Conservation (phyloP, 2,888 invertebrate species). For the Phlogophora meticulosa region DNA sequence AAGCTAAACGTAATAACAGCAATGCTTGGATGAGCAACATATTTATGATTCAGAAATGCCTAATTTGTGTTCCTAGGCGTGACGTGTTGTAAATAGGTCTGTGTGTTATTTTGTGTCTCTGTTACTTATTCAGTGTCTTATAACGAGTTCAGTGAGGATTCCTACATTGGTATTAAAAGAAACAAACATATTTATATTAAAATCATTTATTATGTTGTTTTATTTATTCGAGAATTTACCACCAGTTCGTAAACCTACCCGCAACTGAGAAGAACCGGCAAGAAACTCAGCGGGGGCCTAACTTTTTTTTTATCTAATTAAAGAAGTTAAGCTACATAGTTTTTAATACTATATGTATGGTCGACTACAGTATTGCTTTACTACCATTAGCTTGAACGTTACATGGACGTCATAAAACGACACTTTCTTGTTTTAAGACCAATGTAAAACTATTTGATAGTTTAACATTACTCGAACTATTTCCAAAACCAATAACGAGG, state of each 20-base stretch:
- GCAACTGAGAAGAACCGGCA: conserved; percentile 59
- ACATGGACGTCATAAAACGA: too few species aligned
- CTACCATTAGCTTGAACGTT: too few species aligned
- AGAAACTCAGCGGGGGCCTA: conserved; percentile 59
- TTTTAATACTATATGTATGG: background rate
- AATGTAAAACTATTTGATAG: too few species aligned
- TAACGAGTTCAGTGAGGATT: conserved; percentile 23
- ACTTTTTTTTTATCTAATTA: conserved; percentile 2
- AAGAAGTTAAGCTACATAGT: conserved; percentile 8
- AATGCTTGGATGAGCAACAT: background rate
- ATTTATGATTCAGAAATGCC: background rate
- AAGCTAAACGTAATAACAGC: background rate
- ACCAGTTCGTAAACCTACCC: conserved; percentile 57
- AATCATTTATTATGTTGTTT: conserved; percentile 33
- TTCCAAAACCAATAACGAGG: too few species aligned
- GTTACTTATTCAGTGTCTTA: background rate
- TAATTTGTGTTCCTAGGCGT: background rate
- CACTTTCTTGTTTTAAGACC: too few species aligned
- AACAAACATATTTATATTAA: conserved; percentile 15
- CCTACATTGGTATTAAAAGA: conserved; percentile 23
- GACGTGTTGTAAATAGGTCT: background rate
- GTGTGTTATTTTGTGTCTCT: background rate
- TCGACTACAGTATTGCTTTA: too few species aligned
- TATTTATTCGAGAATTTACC: conserved; percentile 33
- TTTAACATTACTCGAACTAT: too few species aligned